Base-by-base conservation (phyloP, 2,113 vertebrate species). In the Glareola pratincola region DNA sequence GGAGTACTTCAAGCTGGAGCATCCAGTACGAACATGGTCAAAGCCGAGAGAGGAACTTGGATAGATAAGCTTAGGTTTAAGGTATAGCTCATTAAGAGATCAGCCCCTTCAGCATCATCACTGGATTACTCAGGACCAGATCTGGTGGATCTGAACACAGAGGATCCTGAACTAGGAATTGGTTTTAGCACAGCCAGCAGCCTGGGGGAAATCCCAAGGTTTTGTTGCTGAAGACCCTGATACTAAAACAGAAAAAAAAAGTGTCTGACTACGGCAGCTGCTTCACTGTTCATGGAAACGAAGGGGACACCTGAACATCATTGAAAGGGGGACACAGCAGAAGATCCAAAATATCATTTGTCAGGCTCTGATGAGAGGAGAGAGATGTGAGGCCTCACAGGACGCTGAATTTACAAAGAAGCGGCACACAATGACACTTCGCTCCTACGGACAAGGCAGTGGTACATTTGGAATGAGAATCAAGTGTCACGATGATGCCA, bases 401-500 rank as follows among this genome's bases (percentile, higher is more conserved):
- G 56, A 36, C 43, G 30, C 15, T 5, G 56, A 23, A 47, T 34
- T 79, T 64, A 88, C 2, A 2, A 17, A 71, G 54, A 19, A 54
- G 47, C 5, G 18, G 43, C 24, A 24, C 14, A 26, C 0, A 1
- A 20, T 3, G 32, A 26, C 37, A 7, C 14, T 7, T 45, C 75
- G 53, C 24, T 41, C 51, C 21, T 32, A 51, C 1, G 3, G 62
- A 56, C 15, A 30, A 36, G 66, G 57, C 67, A 54, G 7, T 1
- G 32, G 26, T 6, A n/a, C 8, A 9, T 63, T 22, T 47, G 68
- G 84, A 64, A 71, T 4, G 43, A 56, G 30, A 75, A 22, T 19
- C 63, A 77, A 22, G 59, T 18, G 0, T 0, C 10, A 22, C 1
- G 2, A 34, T 7, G 60, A 56, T 2, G 6, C 39, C 14, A 18